Percentiles rank a stretch among this genome's conserved stretches.
Evolutionary conservation across 2,113 vertebrate species (phyloP).

Genomic region (Petroica traversi): DNA sequence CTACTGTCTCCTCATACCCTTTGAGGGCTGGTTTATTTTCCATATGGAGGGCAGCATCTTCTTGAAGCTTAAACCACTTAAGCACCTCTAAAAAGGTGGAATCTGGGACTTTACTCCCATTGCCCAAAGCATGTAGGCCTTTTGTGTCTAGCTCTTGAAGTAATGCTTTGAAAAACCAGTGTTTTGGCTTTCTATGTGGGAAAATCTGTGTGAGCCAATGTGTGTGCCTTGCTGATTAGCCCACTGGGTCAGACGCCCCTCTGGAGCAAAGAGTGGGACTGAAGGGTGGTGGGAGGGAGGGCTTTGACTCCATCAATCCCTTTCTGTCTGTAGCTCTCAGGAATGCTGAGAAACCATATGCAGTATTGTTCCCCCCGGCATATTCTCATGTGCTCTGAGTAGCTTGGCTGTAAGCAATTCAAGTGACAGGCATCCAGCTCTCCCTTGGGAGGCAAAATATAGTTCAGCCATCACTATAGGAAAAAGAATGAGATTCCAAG

Average conservation of each 20-base stretch:
- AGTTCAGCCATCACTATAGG: neutral
- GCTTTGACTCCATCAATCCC: conserved; percentile 11
- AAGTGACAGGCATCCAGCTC: conserved; percentile 52
- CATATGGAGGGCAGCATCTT: neutral
- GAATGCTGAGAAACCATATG: conserved; percentile 57
- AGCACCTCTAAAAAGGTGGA: neutral
- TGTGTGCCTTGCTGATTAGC: conserved; percentile 2
- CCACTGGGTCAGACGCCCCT: conserved; percentile 1
- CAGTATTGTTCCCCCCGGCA: conserved; percentile 19
- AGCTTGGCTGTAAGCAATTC: conserved; percentile 52
- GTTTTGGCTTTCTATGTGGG: conserved; percentile 39
- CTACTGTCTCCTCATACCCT: neutral
- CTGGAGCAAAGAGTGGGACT: neutral
- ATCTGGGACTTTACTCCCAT: neutral
- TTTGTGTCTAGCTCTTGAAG: neutral
- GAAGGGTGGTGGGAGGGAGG: neutral
- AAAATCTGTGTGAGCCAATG: neutral
- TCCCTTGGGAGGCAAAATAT: conserved; percentile 60
- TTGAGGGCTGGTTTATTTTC: neutral
- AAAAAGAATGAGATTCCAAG: neutral
- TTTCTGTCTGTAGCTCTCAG: conserved; percentile 32
- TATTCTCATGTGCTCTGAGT: conserved; percentile 54
- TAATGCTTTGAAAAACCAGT: neutral
- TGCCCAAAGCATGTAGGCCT: neutral
- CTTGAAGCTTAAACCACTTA: neutral